These are phyloP conservation scores for Nomada ruficornis DNA, from an alignment of 2,888 invertebrate species.

Conservation along the genomic window DNA sequence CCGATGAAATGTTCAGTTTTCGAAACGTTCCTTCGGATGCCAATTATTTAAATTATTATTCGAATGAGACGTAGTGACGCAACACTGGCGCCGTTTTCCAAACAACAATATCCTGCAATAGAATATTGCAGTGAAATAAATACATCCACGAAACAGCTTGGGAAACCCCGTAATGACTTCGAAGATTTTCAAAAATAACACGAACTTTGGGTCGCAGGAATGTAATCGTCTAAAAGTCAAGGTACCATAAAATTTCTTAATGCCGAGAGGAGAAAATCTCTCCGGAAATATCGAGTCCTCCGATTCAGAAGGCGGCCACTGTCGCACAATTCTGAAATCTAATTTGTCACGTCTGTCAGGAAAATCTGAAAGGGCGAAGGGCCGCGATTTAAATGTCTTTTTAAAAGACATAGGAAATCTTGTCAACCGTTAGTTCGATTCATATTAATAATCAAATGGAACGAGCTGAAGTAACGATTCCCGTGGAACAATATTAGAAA, in stretches of 20 bases:
- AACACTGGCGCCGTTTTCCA: no score
- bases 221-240: no score
- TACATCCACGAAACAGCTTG: no score
- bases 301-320: constrained; percentile 2
- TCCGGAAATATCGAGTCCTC: neutral
- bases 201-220: no score
- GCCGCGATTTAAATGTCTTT: constrained; percentile 13
- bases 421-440: neutral
- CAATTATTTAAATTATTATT: no score
- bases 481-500: neutral
- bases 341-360: constrained; percentile 35
- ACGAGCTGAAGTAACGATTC: neutral
- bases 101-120: no score
- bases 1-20: no score
- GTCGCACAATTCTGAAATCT: neutral
- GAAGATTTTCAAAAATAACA: no score
- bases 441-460: neutral
- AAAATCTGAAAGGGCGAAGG: constrained; percentile 4
- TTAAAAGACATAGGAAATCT: neutral
- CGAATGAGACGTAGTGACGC: no score
- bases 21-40: no score
- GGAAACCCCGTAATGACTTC: no score
- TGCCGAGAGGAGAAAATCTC: neutral
- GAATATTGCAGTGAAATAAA: no score
- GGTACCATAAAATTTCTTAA: neutral